Evolutionary conservation across 2,888 invertebrate genomes (phyloP).

Genomic region (Limnephilus auricula): DNA sequence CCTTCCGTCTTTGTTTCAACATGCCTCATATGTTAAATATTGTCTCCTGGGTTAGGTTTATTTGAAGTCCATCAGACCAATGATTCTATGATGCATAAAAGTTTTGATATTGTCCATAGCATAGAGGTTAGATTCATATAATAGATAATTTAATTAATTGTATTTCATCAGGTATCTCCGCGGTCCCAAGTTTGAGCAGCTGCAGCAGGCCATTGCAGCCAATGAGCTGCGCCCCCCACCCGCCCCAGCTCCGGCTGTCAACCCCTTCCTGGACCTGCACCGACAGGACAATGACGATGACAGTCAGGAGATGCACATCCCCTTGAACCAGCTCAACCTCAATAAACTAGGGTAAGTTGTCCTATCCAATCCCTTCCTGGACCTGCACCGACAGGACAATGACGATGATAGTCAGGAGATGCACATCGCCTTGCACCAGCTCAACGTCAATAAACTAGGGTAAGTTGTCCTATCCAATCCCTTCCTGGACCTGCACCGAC

Average conservation of each 20-base stretch:
- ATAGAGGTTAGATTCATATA: no score
- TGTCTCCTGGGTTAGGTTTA: no score
- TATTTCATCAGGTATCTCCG: constrained; percentile 81
- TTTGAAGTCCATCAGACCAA: no score
- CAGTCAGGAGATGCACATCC: constrained; percentile 71
- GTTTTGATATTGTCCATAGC: no score
- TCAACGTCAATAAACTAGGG: constrained; percentile 66
- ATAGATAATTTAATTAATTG: neutral
- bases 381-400: constrained; percentile 76
- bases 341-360: no score
- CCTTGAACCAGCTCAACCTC: constrained; percentile 70
- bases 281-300: constrained; percentile 71
- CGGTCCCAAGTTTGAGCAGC: constrained; percentile 92
- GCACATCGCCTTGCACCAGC: constrained; percentile 73
- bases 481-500: constrained; percentile 78
- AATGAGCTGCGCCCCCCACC: constrained; percentile 83
- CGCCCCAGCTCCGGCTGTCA: constrained; percentile 78
- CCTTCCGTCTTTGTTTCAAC: no score
- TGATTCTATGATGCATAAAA: no score
- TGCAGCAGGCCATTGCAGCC: constrained; percentile 91
- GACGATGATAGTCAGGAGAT: constrained; percentile 67
- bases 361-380: constrained; percentile 79
- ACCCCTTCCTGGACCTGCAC: constrained; percentile 79
- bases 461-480: no score
- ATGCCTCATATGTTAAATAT: no score